These are phyloP conservation scores for Halichoeres trimaculatus DNA, from an alignment of 2,113 vertebrate genomes.

Conservation along the genomic window DNA sequence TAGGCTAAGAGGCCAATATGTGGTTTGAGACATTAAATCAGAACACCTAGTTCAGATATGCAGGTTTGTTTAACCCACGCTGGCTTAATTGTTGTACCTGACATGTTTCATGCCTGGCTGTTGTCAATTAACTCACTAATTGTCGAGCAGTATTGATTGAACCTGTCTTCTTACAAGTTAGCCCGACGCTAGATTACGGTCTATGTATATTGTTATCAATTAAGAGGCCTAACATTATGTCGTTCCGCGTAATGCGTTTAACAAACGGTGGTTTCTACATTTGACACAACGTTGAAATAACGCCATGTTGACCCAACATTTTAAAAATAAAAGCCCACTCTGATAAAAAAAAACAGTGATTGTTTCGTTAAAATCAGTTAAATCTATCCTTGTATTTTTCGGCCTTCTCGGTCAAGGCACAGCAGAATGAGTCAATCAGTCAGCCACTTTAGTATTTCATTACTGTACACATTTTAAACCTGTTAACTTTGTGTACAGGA, in stretches of 20 bases:
- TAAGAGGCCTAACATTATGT: not conserved
- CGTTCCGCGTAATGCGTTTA: not conserved
- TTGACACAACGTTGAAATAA: not conserved
- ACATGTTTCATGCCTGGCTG: conserved; percentile 25
- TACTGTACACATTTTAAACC: not conserved
- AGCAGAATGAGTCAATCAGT: not conserved
- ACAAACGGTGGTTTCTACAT: not conserved
- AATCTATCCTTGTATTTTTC: no score
- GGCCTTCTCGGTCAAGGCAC: not conserved
- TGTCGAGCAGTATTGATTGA: conserved; percentile 10
- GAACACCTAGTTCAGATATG: not conserved
- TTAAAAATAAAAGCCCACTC: no score
- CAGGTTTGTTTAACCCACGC: not conserved
- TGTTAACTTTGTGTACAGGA: conserved; percentile 30
- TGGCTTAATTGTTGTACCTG: conserved; percentile 17
- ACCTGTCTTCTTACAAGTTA: not conserved
- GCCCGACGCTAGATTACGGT: not conserved
- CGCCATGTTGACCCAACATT: not conserved
- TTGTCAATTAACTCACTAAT: conserved; percentile 71
- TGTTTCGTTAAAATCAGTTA: not conserved
- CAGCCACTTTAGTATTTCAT: not conserved
- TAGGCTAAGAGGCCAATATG: rapidly evolving
- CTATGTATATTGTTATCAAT: rapidly evolving
- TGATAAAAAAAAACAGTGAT: not conserved
- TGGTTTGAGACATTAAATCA: not conserved